These are phyloP conservation scores for Cercopithecus mona DNA, from an alignment of 2,113 vertebrate species.

Conservation along the genomic window DNA sequence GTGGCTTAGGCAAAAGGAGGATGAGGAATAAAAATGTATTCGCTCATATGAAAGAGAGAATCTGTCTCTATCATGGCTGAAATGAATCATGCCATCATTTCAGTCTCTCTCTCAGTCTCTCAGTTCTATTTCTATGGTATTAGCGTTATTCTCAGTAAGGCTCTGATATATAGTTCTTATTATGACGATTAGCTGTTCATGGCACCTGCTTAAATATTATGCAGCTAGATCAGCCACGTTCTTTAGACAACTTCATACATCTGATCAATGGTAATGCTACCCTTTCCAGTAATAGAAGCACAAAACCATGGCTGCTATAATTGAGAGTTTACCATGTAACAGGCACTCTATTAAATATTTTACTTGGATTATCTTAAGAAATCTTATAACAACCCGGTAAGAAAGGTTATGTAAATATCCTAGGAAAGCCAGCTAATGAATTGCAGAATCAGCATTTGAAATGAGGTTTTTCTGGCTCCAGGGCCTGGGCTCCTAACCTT, in stretches of 20 bases:
- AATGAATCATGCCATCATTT: not conserved
- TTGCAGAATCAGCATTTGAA: conserved; percentile 17
- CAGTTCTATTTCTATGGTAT: not conserved
- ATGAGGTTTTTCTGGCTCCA: not conserved
- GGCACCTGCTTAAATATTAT: not conserved
- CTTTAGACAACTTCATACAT: not conserved
- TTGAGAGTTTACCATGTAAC: not conserved
- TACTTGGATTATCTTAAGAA: not conserved
- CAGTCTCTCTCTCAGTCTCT: not conserved
- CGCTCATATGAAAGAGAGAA: not conserved
- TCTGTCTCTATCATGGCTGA: not conserved
- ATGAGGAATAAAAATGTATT: not conserved
- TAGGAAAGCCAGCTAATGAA: conserved; percentile 1
- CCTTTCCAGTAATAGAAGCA: not conserved
- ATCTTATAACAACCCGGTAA: not conserved
- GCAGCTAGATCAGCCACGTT: not conserved
- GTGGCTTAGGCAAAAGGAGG: not conserved
- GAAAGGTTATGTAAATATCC: not conserved
- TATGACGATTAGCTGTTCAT: not conserved
- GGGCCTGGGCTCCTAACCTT: not conserved
- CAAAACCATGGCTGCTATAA: not conserved
- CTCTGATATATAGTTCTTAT: not conserved
- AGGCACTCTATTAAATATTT: not conserved
- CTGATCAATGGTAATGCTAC: not conserved
- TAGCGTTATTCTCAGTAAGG: not conserved